A percentile compares a stretch with the other conserved stretches of the same genome.
Conservation (phyloP, 2,797 vertebrate genomes). For the Phoxinus dragarum region DNA sequence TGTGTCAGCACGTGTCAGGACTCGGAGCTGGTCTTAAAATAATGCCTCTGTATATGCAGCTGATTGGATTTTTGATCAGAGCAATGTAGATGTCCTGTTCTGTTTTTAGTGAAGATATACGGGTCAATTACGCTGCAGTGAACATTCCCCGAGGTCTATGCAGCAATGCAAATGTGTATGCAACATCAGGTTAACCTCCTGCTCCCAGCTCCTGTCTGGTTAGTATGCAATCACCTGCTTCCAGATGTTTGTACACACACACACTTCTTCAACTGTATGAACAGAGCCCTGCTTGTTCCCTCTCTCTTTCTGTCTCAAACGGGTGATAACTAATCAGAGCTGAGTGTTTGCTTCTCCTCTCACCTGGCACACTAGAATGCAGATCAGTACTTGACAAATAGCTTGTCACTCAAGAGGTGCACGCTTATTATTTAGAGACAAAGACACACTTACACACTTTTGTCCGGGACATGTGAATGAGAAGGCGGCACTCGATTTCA, state of each 20-base stretch:
- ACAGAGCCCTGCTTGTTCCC: background rate
- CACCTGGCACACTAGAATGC: constrained; percentile 67
- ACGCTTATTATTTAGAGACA: constrained; percentile 5
- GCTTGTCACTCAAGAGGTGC: constrained; percentile 69
- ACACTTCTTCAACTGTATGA: background rate
- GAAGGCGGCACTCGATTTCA: background rate
- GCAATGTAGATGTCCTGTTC: constrained; percentile 37
- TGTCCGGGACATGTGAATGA: background rate
- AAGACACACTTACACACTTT: background rate
- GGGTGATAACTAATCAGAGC: constrained; percentile 38
- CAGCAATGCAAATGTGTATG: constrained; percentile 38
- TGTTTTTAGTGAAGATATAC: constrained; percentile 34
- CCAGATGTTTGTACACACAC: constrained; percentile 20
- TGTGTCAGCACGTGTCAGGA: background rate
- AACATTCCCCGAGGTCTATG: constrained; percentile 54
- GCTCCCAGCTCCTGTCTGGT: constrained; percentile 49
- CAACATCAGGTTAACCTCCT: constrained; percentile 52
- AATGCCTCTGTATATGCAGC: background rate
- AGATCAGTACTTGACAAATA: constrained; percentile 76
- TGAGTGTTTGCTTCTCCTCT: constrained; percentile 38
- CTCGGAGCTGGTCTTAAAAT: background rate
- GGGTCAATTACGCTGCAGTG: constrained; percentile 47
- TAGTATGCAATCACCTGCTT: constrained; percentile 53
- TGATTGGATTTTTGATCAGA: constrained; percentile 24
- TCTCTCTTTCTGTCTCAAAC: constrained; percentile 3